Base-by-base conservation (phyloP, 2,888 invertebrate species). In the Andrena bucephala region DNA sequence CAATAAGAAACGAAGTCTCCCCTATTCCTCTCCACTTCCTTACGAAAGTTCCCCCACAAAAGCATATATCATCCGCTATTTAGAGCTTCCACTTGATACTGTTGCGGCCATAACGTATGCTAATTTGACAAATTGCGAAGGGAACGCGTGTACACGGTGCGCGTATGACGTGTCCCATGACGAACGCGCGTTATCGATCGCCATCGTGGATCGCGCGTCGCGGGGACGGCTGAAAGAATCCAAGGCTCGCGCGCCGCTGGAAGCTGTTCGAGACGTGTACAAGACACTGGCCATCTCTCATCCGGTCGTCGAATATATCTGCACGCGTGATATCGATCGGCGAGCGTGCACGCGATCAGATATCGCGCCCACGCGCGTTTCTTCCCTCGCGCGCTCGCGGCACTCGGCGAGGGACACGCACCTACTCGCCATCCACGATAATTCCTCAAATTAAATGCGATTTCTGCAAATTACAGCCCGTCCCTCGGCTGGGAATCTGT, bases 301-400 rank as follows among this genome's bases (percentile, higher is more conserved):
- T 80, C 75, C 70, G 72, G 59, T 60, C 80, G 67, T 87, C 86
- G 83, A 84, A 84, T 79, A 83, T 83, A 84, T 84, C 82, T 71
- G 74, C 72, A n/a, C n/a, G 62, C 36, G 59, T 68, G 84, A 84
- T 85, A 85, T 82, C 82, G 85, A 85, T 85, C 84, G 76, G 24
- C 48, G 77, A 71, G 74, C 71, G 70, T 67, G 75, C 83, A 80
- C 77, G 77, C 85, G 66, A 85, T 86, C 85, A 80, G 85, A 83
- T 86, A 83, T 77, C 73, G 60, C 77, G n/a, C 85, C 83, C 85
- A 83, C 85, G 81, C 84, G 62, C 77, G 54, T 66, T 54, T 68
- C 8, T 24, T 69, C 60, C 63, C 54, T 36, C 20, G 13, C 42
- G 16, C 67, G 62, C 50, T 27, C 68, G 16, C 62, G 52, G 24